phyloP scores from a whole-genome alignment of 2,888 invertebrate species.

The Ectropis crepuscularia region DNA sequence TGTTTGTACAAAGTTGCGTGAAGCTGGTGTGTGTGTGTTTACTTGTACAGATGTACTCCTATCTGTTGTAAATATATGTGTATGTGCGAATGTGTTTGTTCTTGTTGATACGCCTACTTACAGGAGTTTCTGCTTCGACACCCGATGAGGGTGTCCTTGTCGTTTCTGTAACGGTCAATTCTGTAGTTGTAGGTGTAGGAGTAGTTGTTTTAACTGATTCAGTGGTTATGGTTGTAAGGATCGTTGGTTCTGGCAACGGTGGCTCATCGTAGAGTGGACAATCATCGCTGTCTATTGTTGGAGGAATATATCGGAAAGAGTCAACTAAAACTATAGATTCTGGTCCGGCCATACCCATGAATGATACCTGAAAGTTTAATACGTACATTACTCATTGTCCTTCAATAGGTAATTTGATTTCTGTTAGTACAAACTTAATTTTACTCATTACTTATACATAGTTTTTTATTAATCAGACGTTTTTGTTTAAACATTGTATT shows the following conservation, averaged over 20 bases:
- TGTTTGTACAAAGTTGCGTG: too few relatives aligned
- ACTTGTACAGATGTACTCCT: too few relatives aligned
- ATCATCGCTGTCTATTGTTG: slow-evolving; percentile 42
- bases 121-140: too few relatives aligned
- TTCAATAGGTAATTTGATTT: not conserved
- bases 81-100: too few relatives aligned
- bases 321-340: slow-evolving; percentile 54
- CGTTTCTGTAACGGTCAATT: not conserved
- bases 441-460: too few relatives aligned
- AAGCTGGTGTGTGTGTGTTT: too few relatives aligned
- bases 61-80: too few relatives aligned
- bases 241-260: slow-evolving; percentile 5
- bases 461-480: too few relatives aligned
- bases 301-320: slow-evolving; percentile 61
- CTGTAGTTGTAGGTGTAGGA: not conserved
- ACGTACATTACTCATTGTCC: not conserved
- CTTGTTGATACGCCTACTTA: too few relatives aligned
- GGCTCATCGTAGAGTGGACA: slow-evolving; percentile 53
- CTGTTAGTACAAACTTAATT: not conserved
- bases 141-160: not conserved
- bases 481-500: too few relatives aligned
- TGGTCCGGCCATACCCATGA: slow-evolving; percentile 50
- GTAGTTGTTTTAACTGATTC: not conserved
- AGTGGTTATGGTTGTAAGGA: slow-evolving; percentile 13
- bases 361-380: slow-evolving; percentile 54